Conservation (phyloP, 2,113 vertebrate species). For the Boleophthalmus pectinirostris region DNA sequence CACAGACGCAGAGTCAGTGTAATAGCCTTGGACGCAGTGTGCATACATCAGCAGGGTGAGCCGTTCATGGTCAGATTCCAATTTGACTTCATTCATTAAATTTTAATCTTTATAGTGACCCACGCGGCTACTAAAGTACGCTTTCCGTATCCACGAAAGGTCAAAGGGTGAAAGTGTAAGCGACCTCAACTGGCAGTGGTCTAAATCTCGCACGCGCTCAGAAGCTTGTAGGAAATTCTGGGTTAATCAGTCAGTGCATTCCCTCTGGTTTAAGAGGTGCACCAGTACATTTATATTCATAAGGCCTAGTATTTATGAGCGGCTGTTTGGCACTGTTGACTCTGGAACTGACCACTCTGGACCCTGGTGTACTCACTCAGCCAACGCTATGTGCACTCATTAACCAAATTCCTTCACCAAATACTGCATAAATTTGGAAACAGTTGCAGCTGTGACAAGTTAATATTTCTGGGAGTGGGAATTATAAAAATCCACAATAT, state of each 20-base stretch:
- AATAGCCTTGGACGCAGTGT: slow-evolving; percentile 33
- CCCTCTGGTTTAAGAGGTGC: slow-evolving; percentile 31
- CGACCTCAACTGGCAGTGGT: slow-evolving; percentile 48
- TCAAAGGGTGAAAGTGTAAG: slow-evolving; percentile 50
- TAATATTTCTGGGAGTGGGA: background rate
- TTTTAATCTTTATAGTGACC: slow-evolving; percentile 3
- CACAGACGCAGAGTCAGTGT: slow-evolving; percentile 29
- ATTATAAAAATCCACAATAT: background rate
- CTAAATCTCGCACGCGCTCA: slow-evolving; percentile 21
- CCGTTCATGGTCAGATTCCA: slow-evolving; percentile 25
- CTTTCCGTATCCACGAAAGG: slow-evolving; percentile 31
- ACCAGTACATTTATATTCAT: slow-evolving; percentile 49
- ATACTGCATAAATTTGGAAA: background rate
- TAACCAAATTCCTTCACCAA: slow-evolving; percentile 1
- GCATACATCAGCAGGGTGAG: slow-evolving; percentile 42
- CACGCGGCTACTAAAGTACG: background rate
- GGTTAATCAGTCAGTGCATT: slow-evolving; percentile 55
- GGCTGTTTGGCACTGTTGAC: slow-evolving; percentile 16
- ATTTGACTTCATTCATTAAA: slow-evolving; percentile 21
- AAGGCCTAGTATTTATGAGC: slow-evolving; percentile 39
- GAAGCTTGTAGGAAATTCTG: slow-evolving; percentile 41
- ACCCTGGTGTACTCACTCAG: background rate
- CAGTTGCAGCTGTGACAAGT: background rate
- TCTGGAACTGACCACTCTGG: slow-evolving; percentile 33
- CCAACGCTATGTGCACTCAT: background rate